Base-by-base conservation (phyloP, 2,113 vertebrate genomes). In the Panthera tigris region DNA sequence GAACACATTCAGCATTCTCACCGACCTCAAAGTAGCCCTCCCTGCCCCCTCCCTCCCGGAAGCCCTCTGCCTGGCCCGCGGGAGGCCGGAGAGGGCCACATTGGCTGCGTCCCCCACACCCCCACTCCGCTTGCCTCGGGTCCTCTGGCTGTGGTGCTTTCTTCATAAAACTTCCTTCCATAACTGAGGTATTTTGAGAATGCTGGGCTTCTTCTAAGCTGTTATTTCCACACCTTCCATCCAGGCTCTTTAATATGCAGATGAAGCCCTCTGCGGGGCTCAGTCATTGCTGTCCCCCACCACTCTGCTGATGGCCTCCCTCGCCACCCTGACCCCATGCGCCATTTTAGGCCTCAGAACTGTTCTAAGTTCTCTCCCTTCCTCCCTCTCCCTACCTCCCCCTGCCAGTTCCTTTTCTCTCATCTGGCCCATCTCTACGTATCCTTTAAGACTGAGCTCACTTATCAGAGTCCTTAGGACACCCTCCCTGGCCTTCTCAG, bases 31-130 rank as follows among this genome's bases (percentile, higher is more conserved):
- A 41, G 63, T 25, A 19, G 19, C 31, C 5, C 5, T 4, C 45
- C 18, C 36, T 23, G 45, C 5, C 13, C 2, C 55, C 39, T 13
- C n/a, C 68, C 27, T 89, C 68, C 69, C 0, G 0, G 10, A 16
- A 61, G 29, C 78, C 19, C 55, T 79, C 25, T 3, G 10, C 55
- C 31, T 16, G 89, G n/a, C n/a, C 65, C 41, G 13, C 14, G 25
- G 15, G 65, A 39, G 33, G 12, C n/a, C 71, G 69, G 65, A 45
- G 52, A 65, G n/a, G 21, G 25, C 57, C n/a, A 0, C 0, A 0
- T n/a, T 41, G 52, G 36, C 73, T 50, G 50, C 23, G 8, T 39
- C 27, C 25, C 63, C 36, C 7, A 1, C 0, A 7, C 3, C 39
- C 39, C 5, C n/a, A 7, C 71, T 76, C 81, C 41, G 18, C 61